phyloP scores from a whole-genome alignment of 2,113 vertebrate species.

The Arothron firmamentum region DNA sequence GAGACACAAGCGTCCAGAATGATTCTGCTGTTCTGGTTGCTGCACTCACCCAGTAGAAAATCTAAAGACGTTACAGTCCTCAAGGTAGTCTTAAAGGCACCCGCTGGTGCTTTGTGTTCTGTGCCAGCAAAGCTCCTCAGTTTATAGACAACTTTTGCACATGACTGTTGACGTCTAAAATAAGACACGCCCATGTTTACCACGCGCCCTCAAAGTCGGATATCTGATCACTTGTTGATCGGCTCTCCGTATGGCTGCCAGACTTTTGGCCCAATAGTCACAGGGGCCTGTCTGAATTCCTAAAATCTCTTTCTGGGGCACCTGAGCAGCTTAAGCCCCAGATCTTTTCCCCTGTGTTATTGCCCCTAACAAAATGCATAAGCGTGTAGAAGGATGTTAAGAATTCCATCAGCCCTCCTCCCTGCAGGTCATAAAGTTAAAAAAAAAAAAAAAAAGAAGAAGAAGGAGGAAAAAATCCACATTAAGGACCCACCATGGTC shows the following conservation, averaged over 20 bases:
- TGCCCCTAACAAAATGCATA: constrained; percentile 3
- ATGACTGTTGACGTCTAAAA: constrained; percentile 31
- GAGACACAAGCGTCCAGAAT: constrained; percentile 16
- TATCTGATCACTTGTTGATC: constrained; percentile 68
- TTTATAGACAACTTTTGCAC: constrained; percentile 66
- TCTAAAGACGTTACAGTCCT: constrained; percentile 23
- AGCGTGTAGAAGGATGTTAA: constrained; percentile 8
- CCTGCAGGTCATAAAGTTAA: constrained; percentile 17
- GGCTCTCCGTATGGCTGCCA: neutral
- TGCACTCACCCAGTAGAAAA: constrained; percentile 24
- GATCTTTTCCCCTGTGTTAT: constrained; percentile 1
- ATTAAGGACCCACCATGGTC: constrained; percentile 14
- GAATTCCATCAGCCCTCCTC: constrained; percentile 17
- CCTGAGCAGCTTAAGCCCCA: neutral
- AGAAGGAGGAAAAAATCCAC: constrained; percentile 25
- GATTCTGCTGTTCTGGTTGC: neutral
- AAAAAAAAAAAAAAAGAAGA: too few relatives aligned
- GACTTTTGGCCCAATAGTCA: constrained; percentile 40
- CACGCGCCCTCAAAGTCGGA: constrained; percentile 16
- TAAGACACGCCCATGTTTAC: constrained; percentile 58
- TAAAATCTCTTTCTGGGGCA: constrained; percentile 26
- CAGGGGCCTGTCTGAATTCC: constrained; percentile 37
- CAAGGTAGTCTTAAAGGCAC: constrained; percentile 6
- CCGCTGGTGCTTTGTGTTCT: constrained; percentile 4
- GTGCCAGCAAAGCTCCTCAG: constrained; percentile 33